Percentiles rank a stretch among this genome's conserved stretches.
Evolutionary conservation across 1,140 invertebrate genomes (phyloP).

Genomic region (Luehdorfia chinensis): DNA sequence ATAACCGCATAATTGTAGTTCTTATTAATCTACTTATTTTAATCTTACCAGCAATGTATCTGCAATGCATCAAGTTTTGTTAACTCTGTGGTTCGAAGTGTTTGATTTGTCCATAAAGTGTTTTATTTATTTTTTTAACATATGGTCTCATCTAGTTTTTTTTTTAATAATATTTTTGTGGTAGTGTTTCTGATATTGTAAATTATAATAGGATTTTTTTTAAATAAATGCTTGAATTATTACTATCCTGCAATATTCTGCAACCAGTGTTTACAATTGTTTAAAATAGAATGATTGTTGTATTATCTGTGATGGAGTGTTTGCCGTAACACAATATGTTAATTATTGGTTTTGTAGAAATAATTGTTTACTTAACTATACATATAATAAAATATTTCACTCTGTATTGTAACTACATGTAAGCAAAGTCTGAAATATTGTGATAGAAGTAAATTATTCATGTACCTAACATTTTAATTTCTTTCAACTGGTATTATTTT

Average conservation of each 20-base stretch:
- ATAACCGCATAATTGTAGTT: no score
- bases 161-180: constrained; percentile 3
- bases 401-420: constrained; percentile 27
- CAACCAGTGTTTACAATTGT: constrained; percentile 9
- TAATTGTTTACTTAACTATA: constrained; percentile 32
- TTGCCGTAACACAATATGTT: constrained; percentile 1
- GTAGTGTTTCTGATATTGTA: no score
- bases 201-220: no score
- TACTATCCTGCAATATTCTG: no score
- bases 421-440: constrained; percentile 52
- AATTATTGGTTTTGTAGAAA: constrained; percentile 11
- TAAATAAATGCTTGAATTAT: no score
- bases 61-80: no score
- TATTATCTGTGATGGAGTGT: constrained; percentile 15
- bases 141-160: no score
- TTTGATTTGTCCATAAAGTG: no score
- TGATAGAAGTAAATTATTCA: constrained; percentile 53
- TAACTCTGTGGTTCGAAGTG: no score
- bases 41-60: no score
- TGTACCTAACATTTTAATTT: constrained; percentile 18
- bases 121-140: no score
- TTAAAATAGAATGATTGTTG: constrained; percentile 8
- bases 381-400: constrained; percentile 9
- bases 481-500: constrained; percentile 26
- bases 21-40: no score